Evolutionary conservation across 2,797 vertebrate genomes (phyloP), one percentile per base, ranked within the genome.

Genomic region (Orestias chungarensis): DNA sequence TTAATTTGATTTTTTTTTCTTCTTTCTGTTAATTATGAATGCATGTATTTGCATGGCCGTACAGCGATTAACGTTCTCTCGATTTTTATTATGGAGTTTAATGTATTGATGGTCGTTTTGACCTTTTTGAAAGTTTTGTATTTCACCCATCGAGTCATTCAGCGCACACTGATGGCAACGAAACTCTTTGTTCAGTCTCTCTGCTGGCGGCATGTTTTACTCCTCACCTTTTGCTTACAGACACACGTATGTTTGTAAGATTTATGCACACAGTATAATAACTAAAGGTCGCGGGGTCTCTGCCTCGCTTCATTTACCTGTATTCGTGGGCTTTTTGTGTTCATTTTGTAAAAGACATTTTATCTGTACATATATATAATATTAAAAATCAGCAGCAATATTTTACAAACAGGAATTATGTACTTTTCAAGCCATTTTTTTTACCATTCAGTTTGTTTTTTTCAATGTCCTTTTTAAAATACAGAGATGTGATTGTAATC

Each of bases 351-450:
- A 85, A 87, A 85, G 17, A 82, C 73, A 84, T n/a, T n/a, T n/a
- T n/a, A n/a, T n/a, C n/a, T 78, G 20, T 31, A 47, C 31, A 46
- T 11, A n/a, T 54, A 40, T 25, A 33, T 7, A 82, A 73, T 66
- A 43, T 77, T 77, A 59, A 33, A 1, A 11, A 66, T 76, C 66
- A 71, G 65, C 81, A 90, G 93, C 92, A 95, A 94, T 94, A 94
- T 92, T 87, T 87, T 87, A 85, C 78, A 76, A 85, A 82, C 87
- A 93, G 87, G 86, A 90, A 88, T 77, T 67, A 33, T 86, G 72
- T 89, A 79, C 73, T 88, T 90, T 86, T 70, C 83, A 91, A 93
- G 93, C 88, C 93, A 93, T 93, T 89, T 46, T 93, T 89, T 46
- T 85, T 88, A 87, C 3, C 2, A 46, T 64, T 80, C 64, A 84